Base-by-base conservation (phyloP, 2,797 vertebrate species). In the Labroides dimidiatus region DNA sequence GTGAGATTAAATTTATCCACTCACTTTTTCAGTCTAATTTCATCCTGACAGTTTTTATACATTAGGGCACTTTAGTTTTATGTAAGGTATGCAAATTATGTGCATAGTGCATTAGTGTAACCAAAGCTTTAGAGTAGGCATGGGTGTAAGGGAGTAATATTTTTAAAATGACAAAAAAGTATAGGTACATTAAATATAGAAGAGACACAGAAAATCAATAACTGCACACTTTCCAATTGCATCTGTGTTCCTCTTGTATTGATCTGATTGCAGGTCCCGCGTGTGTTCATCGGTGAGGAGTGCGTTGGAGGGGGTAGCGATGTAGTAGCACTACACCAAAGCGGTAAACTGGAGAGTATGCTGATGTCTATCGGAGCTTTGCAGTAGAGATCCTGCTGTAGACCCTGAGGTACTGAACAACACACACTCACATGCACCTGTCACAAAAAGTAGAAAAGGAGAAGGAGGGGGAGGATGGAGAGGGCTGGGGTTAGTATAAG, bases 261-360 rank as follows among this genome's bases (percentile, higher is more conserved):
- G 13, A 37, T 63, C 42, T 56, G 17, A 65, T 27, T 36, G 50
- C 24, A 97, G 96, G 96, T 98, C 10, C 96, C 96, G 1, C 92
- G 96, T 4, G 92, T 97, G 69, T 97, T 96, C 78, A 91, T 96
- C 0, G 96, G 96, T 0, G 88, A 94, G 72, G 78, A 93, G 12
- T 96, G 96, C 54, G 85, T 97, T 5, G 96, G 96, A 16, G 96
- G 96, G 1, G 96, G 93, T 75, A 92, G 72, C 15, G 95, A 97
- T 0, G 92, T 97, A 8, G 58, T 53, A 0, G 63, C 47, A 0
- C 77, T 96, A 81, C 77, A 96, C 0, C 19, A 52, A 24, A 93
- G 53, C 1, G 95, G 95, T 2, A 70, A 95, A 71, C 93, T 97
- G 70, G 24, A 93, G 61, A 43, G 10, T 0, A 89, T 88, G 81